Evolutionary conservation across 2,888 invertebrate genomes (phyloP), one percentile per base, ranked within the genome.

Genomic region (Pelosia muscerda): DNA sequence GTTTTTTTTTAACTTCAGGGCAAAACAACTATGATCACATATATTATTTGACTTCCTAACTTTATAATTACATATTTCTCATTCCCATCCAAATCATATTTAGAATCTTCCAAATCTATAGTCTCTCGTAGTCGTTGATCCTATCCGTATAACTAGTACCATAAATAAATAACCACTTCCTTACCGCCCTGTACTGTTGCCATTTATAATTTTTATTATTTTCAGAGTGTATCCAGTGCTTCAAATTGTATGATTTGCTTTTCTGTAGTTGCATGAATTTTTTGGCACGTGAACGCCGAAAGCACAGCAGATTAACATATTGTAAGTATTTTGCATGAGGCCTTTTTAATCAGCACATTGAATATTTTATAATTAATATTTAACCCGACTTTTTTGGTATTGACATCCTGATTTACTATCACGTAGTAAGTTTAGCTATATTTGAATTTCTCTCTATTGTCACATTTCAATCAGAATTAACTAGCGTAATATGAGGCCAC

Each of bases 241-340:
- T 92, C 88, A 81, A 80, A 87, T 86, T 86, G 81, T 85, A 85
- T 93, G 78, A 85, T 90, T 91, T 91, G 94, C 92, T 92, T 92
- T 86, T 89, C 80, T 87, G 88, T 93, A 92, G 90, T 92, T 93
- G 94, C 94, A 94, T 94, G 93, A 84, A 83, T 85, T 86, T 74
- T 86, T 83, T 86, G 81, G 76, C 86, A 86, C 86, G 80, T 85
- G 79, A 75, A 73, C 77, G 79, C 78, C 81, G 79, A 84, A 84
- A 83, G 86, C 87, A 87, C 86, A 76, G 73, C 83, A 74, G 79
- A 77, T 81, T 88, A 87, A 87, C 85, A 79, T 75, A 79, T 84
- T 83, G 93, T 93, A 85, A 92, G 92, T 94, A 92, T 67, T 68
- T 77, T 76, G 69, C 72, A 71, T 63, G 63, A 64, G 64, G 25